Conservation (phyloP, 2,888 invertebrate genomes). For the Mechanitis mazaeus region DNA sequence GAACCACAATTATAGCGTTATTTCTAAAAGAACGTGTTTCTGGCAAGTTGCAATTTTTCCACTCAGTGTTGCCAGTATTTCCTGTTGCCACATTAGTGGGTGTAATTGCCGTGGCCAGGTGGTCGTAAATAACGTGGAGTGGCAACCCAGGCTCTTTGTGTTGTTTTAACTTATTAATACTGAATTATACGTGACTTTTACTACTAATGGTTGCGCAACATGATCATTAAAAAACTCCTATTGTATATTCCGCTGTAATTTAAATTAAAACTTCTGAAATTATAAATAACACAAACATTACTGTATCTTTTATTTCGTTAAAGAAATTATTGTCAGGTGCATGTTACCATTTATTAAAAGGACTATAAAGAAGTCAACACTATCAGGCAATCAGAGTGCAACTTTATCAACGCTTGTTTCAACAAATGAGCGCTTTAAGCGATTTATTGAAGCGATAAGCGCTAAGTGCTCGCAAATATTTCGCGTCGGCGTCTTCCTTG, state of each 20-base stretch:
- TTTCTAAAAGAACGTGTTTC: constrained; percentile 24
- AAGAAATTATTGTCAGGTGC: constrained; percentile 3
- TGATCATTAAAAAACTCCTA: not conserved
- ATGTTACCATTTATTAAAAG: constrained; percentile 7
- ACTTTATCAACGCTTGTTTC: constrained; percentile 31
- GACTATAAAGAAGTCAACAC: constrained; percentile 8
- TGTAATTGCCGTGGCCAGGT: constrained; percentile 47
- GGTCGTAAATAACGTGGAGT: constrained; percentile 42
- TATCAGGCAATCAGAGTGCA: constrained; percentile 28
- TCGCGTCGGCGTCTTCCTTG: constrained; percentile 55
- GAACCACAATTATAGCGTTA: constrained; percentile 9
- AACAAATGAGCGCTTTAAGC: constrained; percentile 39
- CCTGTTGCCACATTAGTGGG: constrained; percentile 48
- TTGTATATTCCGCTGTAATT: not conserved
- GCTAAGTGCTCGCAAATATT: constrained; percentile 65
- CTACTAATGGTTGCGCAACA: constrained; percentile 13
- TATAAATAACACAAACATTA: not conserved
- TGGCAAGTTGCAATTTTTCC: constrained; percentile 35
- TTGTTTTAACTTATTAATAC: constrained; percentile 24
- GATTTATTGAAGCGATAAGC: constrained; percentile 41
- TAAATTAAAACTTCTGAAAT: not conserved
- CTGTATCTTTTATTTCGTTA: too few species aligned
- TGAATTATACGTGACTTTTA: constrained; percentile 21
- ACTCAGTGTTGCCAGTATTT: constrained; percentile 35
- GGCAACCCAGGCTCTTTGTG: constrained; percentile 21